A percentile compares a stretch with the other conserved stretches of the same genome.
These are phyloP conservation scores for Macrochelys suwanniensis DNA, from an alignment of 2,797 vertebrate species.

Conservation along the genomic window DNA sequence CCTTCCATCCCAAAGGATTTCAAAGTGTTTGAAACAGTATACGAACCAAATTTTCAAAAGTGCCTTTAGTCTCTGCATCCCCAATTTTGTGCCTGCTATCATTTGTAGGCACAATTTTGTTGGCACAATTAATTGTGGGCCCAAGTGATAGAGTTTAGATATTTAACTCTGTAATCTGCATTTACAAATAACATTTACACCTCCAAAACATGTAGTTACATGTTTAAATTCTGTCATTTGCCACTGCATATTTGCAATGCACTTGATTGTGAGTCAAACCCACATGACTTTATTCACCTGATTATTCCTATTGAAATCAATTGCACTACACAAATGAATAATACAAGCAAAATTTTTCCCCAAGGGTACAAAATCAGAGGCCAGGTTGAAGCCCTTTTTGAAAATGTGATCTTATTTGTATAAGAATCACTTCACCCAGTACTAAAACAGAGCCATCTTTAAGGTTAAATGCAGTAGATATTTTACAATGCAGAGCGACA, in stretches of 20 bases:
- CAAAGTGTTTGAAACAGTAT: constrained; percentile 35
- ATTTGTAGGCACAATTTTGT: background rate
- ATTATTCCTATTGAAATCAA: background rate
- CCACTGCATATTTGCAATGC: background rate
- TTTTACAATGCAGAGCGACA: background rate
- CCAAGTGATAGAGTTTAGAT: background rate
- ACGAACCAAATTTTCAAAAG: constrained; percentile 29
- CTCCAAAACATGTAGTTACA: background rate
- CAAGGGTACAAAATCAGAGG: background rate
- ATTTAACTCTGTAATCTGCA: constrained; percentile 27
- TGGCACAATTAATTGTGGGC: constrained; percentile 37
- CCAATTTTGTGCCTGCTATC: background rate
- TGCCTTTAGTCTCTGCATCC: constrained; percentile 27
- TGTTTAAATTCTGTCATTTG: constrained; percentile 25
- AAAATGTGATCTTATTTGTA: background rate
- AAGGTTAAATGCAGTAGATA: background rate
- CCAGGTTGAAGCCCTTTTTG: background rate
- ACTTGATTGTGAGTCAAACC: background rate
- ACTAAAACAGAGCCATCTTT: background rate
- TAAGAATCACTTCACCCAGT: background rate
- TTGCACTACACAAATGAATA: background rate
- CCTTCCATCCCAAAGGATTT: constrained; percentile 44
- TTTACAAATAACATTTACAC: background rate
- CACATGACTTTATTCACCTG: background rate
- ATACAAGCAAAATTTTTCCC: background rate